Evolutionary conservation across 2,797 vertebrate genomes (phyloP).

Genomic region (Phoxinus dragarum): DNA sequence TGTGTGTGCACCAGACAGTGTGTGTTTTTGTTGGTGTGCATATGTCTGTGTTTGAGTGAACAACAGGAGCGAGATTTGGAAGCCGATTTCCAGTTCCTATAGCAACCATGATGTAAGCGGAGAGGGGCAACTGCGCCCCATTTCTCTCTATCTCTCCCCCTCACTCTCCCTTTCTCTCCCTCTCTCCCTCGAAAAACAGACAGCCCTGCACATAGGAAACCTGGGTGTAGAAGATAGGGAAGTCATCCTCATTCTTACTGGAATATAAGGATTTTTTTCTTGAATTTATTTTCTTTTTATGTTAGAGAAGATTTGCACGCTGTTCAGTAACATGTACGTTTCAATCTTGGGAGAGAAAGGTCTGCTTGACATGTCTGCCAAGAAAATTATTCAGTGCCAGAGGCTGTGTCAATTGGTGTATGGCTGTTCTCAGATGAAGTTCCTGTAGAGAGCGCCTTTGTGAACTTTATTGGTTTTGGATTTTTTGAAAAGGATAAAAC

Average conservation of each 20-base stretch:
- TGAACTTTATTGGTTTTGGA: conserved; percentile 40
- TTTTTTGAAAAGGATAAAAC: conserved; percentile 43
- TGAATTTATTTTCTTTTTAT: conserved; percentile 36
- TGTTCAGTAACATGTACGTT: conserved; percentile 52
- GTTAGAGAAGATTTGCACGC: conserved; percentile 51
- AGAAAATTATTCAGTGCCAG: conserved; percentile 56
- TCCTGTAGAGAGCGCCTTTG: conserved; percentile 31
- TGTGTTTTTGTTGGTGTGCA: conserved; percentile 48
- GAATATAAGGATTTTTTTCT: conserved; percentile 53
- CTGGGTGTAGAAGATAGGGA: conserved; percentile 60
- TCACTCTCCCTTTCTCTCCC: conserved; percentile 49
- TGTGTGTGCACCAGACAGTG: conserved; percentile 40
- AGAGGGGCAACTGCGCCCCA: conserved; percentile 52
- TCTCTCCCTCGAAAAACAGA: conserved; percentile 57
- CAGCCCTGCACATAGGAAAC: conserved; percentile 54
- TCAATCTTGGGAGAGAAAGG: conserved; percentile 53
- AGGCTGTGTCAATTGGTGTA: conserved; percentile 43
- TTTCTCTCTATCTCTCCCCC: conserved; percentile 45
- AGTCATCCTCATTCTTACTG: conserved; percentile 51
- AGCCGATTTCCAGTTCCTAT: conserved; percentile 69
- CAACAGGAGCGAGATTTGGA: conserved; percentile 63
- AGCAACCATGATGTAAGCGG: conserved; percentile 68
- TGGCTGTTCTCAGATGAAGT: conserved; percentile 51
- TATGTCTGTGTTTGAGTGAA: conserved; percentile 57
- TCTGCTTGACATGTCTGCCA: conserved; percentile 58